Conservation (phyloP, 2,797 vertebrate species). For the Rhabdophis nuchalis region DNA sequence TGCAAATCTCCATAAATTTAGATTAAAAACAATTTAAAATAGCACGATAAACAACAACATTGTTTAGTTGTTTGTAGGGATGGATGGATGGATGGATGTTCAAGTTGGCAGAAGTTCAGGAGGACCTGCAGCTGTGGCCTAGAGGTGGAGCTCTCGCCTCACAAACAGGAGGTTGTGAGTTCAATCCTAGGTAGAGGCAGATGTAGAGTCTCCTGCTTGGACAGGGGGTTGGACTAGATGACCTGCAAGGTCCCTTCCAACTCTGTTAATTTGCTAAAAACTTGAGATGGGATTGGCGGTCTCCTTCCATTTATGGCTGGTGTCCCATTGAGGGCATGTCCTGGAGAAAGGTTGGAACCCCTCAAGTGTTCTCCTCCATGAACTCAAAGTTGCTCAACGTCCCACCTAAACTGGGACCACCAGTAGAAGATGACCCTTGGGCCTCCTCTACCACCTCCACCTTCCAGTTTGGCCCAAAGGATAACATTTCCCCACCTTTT, state of each 20-base stretch:
- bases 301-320: neutral
- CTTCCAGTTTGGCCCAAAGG: neutral
- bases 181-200: too few relatives aligned
- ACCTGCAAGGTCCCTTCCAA: too few relatives aligned
- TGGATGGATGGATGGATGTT: neutral
- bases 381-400: neutral
- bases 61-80: neutral
- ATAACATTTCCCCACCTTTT: neutral
- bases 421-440: neutral
- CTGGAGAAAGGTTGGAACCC: neutral
- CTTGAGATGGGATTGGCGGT: neutral
- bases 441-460: neutral
- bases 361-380: neutral
- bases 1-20: neutral
- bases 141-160: too few relatives aligned
- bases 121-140: too few relatives aligned
- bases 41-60: neutral
- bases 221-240: too few relatives aligned
- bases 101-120: neutral
- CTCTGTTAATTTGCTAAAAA: too few relatives aligned
- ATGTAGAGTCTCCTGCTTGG: too few relatives aligned
- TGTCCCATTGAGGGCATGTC: neutral
- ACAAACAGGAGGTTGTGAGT: too few relatives aligned
- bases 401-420: neutral
- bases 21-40: neutral